Percentiles rank a stretch among this genome's conserved stretches.
Conservation (phyloP, 2,797 vertebrate genomes). For the Cyclopterus lumpus region DNA sequence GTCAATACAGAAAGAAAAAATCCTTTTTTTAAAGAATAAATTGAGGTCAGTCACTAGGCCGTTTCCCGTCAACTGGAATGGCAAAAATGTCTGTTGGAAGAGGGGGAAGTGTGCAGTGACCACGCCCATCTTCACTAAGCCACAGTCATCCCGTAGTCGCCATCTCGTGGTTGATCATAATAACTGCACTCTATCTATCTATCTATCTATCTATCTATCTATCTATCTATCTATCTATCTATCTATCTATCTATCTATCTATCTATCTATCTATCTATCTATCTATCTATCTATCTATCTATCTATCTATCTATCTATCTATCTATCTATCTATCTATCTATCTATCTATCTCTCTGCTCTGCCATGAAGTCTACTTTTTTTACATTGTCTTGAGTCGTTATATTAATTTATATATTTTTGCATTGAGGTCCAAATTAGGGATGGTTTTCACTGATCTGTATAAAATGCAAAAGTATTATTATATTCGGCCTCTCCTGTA, state of each 20-base stretch:
- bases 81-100: constrained; percentile 59
- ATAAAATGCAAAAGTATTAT: not conserved
- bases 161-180: constrained; percentile 21
- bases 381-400: not conserved
- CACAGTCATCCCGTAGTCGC: fast-evolving
- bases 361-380: not conserved
- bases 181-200: constrained; percentile 14
- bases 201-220: not conserved
- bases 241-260: not conserved
- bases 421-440: not conserved
- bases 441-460: not conserved
- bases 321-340: constrained; percentile 2
- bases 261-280: not conserved
- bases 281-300: not conserved
- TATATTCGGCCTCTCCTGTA: not conserved
- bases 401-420: not conserved
- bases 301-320: constrained; percentile 2
- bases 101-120: constrained; percentile 33
- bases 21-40: not conserved
- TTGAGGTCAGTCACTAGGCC: fast-evolving
- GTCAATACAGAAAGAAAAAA: not conserved
- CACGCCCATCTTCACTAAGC: constrained; percentile 56
- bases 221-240: not conserved
- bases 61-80: constrained; percentile 43
- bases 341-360: not conserved